Evolutionary conservation across 2,888 invertebrate species (phyloP), one percentile per base, ranked within the genome.

Genomic region (Nipponacmea schrenckii): DNA sequence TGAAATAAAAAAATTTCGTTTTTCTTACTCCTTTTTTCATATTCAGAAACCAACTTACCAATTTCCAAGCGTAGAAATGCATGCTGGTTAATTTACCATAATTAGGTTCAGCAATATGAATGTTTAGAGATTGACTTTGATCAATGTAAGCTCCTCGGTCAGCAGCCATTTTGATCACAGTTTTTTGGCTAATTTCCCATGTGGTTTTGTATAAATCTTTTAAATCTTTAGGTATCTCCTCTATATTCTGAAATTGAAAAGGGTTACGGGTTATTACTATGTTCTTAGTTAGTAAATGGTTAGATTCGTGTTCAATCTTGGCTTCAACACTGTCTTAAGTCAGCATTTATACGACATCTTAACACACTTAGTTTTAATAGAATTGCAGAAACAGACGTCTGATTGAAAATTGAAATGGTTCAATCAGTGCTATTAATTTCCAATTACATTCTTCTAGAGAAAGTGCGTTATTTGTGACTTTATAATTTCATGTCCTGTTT

Each of bases 141-240:
- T 99, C 99, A 83, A 99, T 98, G 88, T 95, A 99, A 0, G 98
- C 96, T 3, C 97, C 98, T 78, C 99, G 92, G 89, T 98, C 98
- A 0, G 97, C 97, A 15, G 98, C 97, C 98, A 98, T 97, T 89
- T 97, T 93, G 31, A 98, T 92, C 8, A 98, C 93, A 0, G 93
- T 93, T 89, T 96, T 96, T 77, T 98, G 97, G 1, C 96, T 94
- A 77, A 98, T 94, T 90, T 98, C 98, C 98, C 98, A 98, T 1
- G 97, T 96, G 0, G 98, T 98, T 90, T 97, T 97, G 88, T 98
- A 98, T 17, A 98, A 91, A 0, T 92, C 92, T 85, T 96, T 94
- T 64, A 98, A 91, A 75, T 95, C 92, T 79, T 93, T 92, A 0
- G 98, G 97, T 82, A 98, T 96, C 24, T 90, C 90, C 27, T 94